phyloP scores from a whole-genome alignment of 2,113 vertebrate genomes.

The Podarcis raffonei region DNA sequence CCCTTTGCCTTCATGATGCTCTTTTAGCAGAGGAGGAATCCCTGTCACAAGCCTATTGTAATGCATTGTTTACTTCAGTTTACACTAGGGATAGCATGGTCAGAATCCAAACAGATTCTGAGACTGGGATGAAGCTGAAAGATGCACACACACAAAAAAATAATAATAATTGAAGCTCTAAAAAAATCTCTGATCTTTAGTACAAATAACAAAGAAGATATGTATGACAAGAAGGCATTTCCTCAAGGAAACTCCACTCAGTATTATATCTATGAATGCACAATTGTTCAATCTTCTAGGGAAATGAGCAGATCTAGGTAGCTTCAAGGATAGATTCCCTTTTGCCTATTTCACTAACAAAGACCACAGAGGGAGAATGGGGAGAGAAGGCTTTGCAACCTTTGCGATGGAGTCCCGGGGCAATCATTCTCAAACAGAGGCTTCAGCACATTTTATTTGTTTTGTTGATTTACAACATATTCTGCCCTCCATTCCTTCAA shows the following conservation, averaged over 20 bases:
- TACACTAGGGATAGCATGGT: background rate
- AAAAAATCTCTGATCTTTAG: background rate
- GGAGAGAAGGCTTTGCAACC: background rate
- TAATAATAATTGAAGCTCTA: background rate
- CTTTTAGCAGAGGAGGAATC: background rate
- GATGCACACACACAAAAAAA: no score
- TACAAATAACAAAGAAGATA: background rate
- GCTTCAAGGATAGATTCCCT: conserved; percentile 5
- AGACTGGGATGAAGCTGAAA: background rate
- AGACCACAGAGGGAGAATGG: background rate
- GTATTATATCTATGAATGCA: background rate
- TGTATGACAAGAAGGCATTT: background rate
- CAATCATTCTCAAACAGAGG: background rate
- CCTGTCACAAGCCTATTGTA: background rate
- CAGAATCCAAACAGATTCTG: background rate
- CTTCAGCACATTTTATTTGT: background rate
- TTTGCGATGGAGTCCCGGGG: background rate
- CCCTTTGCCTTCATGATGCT: background rate
- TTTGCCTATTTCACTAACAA: conserved; percentile 4
- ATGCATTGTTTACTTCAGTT: background rate
- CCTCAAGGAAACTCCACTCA: background rate
- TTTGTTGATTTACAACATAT: background rate
- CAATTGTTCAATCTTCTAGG: conserved; percentile 21
- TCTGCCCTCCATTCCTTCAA: background rate
- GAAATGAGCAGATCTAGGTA: conserved; percentile 7